Evolutionary conservation across 2,797 vertebrate genomes (phyloP).

Genomic region (Sebastes kiyomatsui): DNA sequence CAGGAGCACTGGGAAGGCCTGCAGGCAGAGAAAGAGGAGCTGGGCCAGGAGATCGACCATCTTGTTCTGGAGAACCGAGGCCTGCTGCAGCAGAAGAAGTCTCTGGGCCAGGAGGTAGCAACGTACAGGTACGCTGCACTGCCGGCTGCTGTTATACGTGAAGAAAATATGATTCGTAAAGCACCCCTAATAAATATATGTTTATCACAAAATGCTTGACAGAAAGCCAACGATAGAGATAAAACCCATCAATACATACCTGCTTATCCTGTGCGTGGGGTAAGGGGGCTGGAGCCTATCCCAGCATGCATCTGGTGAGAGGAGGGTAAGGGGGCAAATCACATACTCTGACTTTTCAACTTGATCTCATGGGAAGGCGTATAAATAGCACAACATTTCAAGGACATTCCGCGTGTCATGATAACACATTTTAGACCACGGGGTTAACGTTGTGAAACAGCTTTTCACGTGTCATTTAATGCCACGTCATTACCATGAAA

Average conservation of each 20-base stretch:
- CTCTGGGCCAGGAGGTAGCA: slow-evolving; percentile 90
- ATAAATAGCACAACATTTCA: neutral
- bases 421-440: neutral
- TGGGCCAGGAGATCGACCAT: slow-evolving; percentile 83
- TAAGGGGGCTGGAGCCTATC: neutral
- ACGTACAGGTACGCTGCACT: slow-evolving; percentile 88
- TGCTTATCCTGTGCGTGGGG: neutral
- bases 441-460: neutral
- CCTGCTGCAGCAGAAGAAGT: slow-evolving; percentile 90
- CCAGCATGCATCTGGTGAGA: neutral
- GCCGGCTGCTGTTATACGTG: accelerated
- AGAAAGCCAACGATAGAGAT: neutral
- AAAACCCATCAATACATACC: neutral
- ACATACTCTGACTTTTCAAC: neutral
- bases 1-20: slow-evolving; percentile 85
- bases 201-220: neutral
- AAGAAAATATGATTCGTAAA: neutral
- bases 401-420: neutral
- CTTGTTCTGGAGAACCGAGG: slow-evolving; percentile 86
- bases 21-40: slow-evolving; percentile 85
- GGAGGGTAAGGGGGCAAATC: neutral
- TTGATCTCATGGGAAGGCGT: neutral
- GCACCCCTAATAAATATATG: neutral
- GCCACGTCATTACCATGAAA: neutral
- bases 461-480: neutral